Evolutionary conservation across 2,113 vertebrate species (phyloP).

Genomic region (Hippocampus barbouri): DNA sequence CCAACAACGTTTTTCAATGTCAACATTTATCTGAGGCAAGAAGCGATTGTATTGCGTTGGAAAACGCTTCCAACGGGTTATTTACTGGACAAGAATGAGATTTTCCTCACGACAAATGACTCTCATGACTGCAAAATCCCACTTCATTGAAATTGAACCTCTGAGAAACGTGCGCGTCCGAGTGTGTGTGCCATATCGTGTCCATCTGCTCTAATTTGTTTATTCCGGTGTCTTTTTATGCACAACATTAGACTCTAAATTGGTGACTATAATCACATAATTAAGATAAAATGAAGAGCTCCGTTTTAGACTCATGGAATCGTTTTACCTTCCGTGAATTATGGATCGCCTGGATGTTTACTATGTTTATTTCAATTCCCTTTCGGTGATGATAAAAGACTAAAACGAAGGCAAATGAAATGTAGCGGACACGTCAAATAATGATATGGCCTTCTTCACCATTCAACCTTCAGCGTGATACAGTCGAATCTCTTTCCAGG

Average conservation of each 20-base stretch:
- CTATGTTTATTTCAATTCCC: not conserved
- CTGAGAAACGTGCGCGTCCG: slow-evolving; percentile 7
- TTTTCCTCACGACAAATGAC: not conserved
- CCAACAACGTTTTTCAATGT: slow-evolving; percentile 12
- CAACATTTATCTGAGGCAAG: slow-evolving; percentile 1
- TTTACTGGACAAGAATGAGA: not conserved
- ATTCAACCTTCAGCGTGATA: not conserved
- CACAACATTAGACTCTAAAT: slow-evolving; percentile 61
- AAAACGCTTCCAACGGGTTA: not conserved
- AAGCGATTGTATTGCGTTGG: slow-evolving; percentile 7
- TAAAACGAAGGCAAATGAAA: not conserved
- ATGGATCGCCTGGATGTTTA: not conserved
- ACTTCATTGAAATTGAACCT: not conserved
- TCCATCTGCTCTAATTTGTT: slow-evolving; percentile 49
- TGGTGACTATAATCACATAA: slow-evolving; percentile 50
- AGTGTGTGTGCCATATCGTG: slow-evolving; percentile 31
- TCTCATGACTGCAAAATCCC: not conserved
- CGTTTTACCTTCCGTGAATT: slow-evolving; percentile 2
- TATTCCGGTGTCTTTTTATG: slow-evolving; percentile 49
- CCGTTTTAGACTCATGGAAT: slow-evolving; percentile 26
- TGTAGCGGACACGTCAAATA: not conserved
- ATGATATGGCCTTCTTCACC: not conserved
- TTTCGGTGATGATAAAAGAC: too few relatives aligned
- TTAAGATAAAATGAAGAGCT: slow-evolving; percentile 54
- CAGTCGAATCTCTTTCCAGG: not conserved